Base-by-base conservation (phyloP, 1,140 invertebrate species). In the Penaeus indicus region DNA sequence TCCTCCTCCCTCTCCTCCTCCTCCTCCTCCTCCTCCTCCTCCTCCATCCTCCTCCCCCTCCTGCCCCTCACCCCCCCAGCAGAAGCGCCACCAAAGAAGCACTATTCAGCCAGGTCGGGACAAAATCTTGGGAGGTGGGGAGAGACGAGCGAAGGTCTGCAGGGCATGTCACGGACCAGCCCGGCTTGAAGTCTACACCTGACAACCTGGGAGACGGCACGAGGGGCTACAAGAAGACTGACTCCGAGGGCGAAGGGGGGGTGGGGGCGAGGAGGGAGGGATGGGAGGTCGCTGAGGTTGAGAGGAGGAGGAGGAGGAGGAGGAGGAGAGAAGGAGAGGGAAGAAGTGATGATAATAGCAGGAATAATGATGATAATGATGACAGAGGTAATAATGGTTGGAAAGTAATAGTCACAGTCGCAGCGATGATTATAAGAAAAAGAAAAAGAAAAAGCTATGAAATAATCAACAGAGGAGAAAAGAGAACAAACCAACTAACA, bases 101-200 rank as follows among this genome's bases (percentile, higher is more conserved):
- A 77, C 63, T 87, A 87, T 87, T 87, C 78, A 87, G 85, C 79
- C 62, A 60, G 78, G 85, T 80, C 77, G 79, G 60, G 78, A 87
- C 85, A 87, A 87, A 87, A 87, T 87, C 85, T 79, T 69, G 62
- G 69, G 85, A 61, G 60, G 63, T 22, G 21, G 54, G 18, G 54
- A 69, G 67, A 69, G 84, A 83, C 69, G 67, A 82, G 80, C 63
- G 47, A 47, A 88, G 79, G 64, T 88, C 86, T 88, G 86, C 80
- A 84, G 86, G 86, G 86, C 86, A 88, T 88, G 86, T 88, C 86
- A 84, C 86, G 80, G 80, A 42, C 63, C 81, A 75, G 86, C 81
- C 86, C 86, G 63, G 80, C 80, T 88, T 88, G 86, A 88, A 88
- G 86, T 88, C 81, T 88, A 88, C 86, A 84, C 80, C 86, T 88